phyloP scores from a whole-genome alignment of 2,888 invertebrate genomes.

The Athalia rosae region DNA sequence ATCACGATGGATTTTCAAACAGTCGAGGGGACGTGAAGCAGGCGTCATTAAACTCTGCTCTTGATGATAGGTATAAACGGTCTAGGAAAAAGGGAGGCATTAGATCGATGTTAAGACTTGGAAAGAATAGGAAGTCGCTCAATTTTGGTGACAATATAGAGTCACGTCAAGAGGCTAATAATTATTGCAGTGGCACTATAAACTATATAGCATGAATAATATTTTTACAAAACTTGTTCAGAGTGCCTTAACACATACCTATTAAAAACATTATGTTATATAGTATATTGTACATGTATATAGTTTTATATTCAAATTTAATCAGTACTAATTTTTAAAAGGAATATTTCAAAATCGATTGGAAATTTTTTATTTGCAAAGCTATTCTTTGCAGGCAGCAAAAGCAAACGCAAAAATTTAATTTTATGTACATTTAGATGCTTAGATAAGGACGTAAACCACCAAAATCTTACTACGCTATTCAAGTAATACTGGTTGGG shows the following conservation, averaged over 20 bases:
- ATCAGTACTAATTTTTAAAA: constrained; percentile 6
- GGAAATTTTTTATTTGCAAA: constrained; percentile 12
- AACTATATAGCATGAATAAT: constrained; percentile 70
- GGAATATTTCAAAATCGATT: not conserved
- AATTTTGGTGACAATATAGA: constrained; percentile 72
- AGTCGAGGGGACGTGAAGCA: constrained; percentile 83
- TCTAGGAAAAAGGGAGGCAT: constrained; percentile 70
- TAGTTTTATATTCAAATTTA: constrained; percentile 42
- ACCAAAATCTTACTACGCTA: constrained; percentile 39
- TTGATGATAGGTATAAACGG: constrained; percentile 71
- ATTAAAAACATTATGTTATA: constrained; percentile 48
- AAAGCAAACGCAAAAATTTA: constrained; percentile 1
- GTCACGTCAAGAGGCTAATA: constrained; percentile 68
- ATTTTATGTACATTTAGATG: not conserved
- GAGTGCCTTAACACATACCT: constrained; percentile 70
- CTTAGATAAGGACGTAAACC: constrained; percentile 42
- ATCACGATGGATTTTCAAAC: constrained; percentile 79
- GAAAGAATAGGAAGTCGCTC: constrained; percentile 70
- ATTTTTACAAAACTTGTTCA: constrained; percentile 58
- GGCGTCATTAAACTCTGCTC: constrained; percentile 83
- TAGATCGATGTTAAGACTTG: constrained; percentile 70
- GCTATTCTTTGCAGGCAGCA: constrained; percentile 13
- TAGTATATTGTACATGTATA: constrained; percentile 28
- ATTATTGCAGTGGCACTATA: constrained; percentile 72
- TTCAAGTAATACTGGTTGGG: constrained; percentile 29